Evolutionary conservation across 1,140 invertebrate genomes (phyloP), one percentile per base, ranked within the genome.

Genomic region (Plutomurus gul): DNA sequence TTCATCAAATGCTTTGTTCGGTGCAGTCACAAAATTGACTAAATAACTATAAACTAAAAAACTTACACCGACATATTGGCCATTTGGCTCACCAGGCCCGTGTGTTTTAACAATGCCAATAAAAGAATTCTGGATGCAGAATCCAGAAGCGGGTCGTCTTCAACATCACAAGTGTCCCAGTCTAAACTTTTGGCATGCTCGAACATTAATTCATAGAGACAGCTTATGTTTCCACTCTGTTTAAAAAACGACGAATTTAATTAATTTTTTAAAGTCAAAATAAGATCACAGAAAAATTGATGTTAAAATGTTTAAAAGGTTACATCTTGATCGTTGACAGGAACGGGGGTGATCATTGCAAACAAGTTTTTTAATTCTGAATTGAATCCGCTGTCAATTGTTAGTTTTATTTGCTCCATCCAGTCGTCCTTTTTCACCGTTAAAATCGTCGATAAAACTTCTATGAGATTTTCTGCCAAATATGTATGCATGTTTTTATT

Each of bases 61-160:
- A 76, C 82, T 81, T 82, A 82, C 82, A 84, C 56, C 11, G 82
- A 77, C 78, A 82, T 83, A 4, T n/a, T 60, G n/a, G 74, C 18
- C 60, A 84, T 73, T 72, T 76, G 47, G 11, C 75, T n/a, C 0
- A 82, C 46, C 6, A 88, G 82, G 11, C 88, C 88, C 18, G 88
- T 88, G 74, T 91, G 89, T 82, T 89, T 89, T 4, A 91, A 82
- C 16, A 90, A 82, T 8, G 87, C 87, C n/a, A 89, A 86, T 25
- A 91, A 82, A 76, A 89, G 86, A 75, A 89, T 87, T 74, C 88
- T 84, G 3, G 88, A 86, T 8, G 89, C 86, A 13, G 85, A 85
- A 37, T 90, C 89, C 39, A 90, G 81, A 22, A 89, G 81, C 16
- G 84, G 84, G 46, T 88, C 87, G 77, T 89, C 87, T 33, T 86